Conservation (phyloP, 2,888 invertebrate genomes). For the Spisula subtruncata region DNA sequence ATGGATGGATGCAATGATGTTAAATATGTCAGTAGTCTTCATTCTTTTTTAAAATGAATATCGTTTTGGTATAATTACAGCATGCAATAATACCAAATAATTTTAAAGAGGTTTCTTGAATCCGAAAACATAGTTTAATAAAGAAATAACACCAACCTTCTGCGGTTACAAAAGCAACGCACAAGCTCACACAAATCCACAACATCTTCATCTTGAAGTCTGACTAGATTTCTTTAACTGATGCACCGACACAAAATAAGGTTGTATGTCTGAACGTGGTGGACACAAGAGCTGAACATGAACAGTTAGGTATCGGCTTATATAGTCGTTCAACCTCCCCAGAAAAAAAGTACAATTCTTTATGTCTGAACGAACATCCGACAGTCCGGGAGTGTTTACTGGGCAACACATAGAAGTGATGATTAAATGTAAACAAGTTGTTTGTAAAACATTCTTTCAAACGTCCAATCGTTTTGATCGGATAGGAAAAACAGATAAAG, state of each 20-base stretch:
- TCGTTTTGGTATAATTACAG: not conserved
- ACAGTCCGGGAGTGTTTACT: not conserved
- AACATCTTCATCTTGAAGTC: not conserved
- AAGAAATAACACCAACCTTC: not conserved
- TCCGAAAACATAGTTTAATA: not conserved
- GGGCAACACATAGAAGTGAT: not conserved
- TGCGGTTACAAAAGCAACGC: not conserved
- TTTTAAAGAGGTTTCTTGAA: not conserved
- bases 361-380: not conserved
- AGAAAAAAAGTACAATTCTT: not conserved
- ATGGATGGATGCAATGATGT: too few species aligned
- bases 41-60: too few species aligned
- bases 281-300: not conserved
- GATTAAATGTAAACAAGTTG: conserved; percentile 1
- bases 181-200: not conserved
- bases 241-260: not conserved
- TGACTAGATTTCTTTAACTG: not conserved
- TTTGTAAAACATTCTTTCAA: not conserved
- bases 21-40: too few species aligned
- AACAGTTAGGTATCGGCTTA: not conserved
- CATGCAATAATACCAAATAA: not conserved
- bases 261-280: not conserved
- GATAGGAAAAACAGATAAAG: not conserved
- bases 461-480: not conserved
- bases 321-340: not conserved